Percentiles rank a stretch among this genome's conserved stretches.
Evolutionary conservation across 2,888 invertebrate species (phyloP).

Genomic region (Cryptus armator): DNA sequence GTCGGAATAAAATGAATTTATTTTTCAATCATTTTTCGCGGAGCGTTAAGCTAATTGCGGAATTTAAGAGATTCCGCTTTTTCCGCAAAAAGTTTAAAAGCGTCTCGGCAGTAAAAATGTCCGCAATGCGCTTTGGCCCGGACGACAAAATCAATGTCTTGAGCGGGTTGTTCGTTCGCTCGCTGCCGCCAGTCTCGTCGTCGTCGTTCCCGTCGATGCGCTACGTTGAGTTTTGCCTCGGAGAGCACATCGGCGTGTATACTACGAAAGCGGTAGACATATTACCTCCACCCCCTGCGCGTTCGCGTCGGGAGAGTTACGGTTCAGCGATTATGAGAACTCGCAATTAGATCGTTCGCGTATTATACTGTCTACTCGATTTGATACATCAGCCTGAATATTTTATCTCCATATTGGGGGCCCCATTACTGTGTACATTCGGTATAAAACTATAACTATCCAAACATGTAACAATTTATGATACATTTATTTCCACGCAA

Average conservation of each 20-base stretch:
- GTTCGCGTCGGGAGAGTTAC: slow-evolving; percentile 5
- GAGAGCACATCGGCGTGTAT: slow-evolving; percentile 9
- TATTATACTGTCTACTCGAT: neutral
- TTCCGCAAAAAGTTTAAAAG: slow-evolving; percentile 21
- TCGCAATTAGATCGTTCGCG: slow-evolving; percentile 35
- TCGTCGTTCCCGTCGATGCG: slow-evolving; percentile 53
- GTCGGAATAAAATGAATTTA: no score
- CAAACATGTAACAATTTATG: neutral
- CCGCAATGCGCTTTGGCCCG: slow-evolving; percentile 77
- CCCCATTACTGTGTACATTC: neutral
- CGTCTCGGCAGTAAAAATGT: slow-evolving; percentile 70
- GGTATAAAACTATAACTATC: neutral
- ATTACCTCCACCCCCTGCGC: neutral
- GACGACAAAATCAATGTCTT: slow-evolving; percentile 74
- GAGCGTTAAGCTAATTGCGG: neutral
- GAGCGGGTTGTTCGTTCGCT: slow-evolving; percentile 36
- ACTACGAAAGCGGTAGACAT: neutral
- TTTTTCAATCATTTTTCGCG: neutral
- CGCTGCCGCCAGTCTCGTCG: slow-evolving; percentile 37
- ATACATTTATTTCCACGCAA: neutral
- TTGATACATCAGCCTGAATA: neutral
- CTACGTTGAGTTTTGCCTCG: slow-evolving; percentile 56
- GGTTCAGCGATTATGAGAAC: slow-evolving; percentile 9
- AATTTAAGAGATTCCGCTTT: neutral
- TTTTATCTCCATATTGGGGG: neutral